Percentiles rank a stretch among this genome's conserved stretches.
phyloP scores from a whole-genome alignment of 2,113 vertebrate species.

The Nipponia nippon region DNA sequence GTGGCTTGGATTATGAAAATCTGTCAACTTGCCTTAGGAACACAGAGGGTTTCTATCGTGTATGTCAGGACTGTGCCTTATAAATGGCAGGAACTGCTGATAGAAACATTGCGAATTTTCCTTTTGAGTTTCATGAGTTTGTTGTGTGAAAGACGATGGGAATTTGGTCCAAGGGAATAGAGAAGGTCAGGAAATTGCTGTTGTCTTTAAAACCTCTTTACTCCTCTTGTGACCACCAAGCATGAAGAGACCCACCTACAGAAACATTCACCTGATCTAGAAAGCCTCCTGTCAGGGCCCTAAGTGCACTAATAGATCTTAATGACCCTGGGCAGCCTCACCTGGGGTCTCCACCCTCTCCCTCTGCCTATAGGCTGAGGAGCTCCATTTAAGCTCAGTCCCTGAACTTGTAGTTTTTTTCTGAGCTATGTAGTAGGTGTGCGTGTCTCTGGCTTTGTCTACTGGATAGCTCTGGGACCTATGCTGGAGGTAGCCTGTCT shows the following conservation, averaged over 20 bases:
- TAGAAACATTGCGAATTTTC: background rate
- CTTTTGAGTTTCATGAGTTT: background rate
- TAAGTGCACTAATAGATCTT: background rate
- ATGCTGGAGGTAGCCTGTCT: background rate
- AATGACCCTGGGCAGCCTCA: background rate
- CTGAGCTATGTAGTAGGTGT: accelerated
- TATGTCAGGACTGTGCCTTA: background rate
- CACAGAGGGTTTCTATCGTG: background rate
- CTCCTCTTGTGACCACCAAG: background rate
- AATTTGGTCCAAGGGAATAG: background rate
- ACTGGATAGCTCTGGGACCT: too few relatives aligned
- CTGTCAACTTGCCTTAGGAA: background rate
- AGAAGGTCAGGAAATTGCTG: background rate
- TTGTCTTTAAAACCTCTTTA: background rate
- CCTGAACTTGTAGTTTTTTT: accelerated
- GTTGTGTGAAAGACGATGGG: background rate
- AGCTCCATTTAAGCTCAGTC: background rate
- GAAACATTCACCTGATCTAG: background rate
- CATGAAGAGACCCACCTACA: background rate
- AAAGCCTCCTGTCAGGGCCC: background rate
- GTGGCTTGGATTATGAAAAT: background rate
- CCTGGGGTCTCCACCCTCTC: background rate
- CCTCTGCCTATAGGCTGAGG: background rate
- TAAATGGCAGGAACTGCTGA: background rate
- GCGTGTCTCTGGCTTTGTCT: background rate